Evolutionary conservation across 1,140 invertebrate species (phyloP).

Genomic region (Drosophila bocqueti): DNA sequence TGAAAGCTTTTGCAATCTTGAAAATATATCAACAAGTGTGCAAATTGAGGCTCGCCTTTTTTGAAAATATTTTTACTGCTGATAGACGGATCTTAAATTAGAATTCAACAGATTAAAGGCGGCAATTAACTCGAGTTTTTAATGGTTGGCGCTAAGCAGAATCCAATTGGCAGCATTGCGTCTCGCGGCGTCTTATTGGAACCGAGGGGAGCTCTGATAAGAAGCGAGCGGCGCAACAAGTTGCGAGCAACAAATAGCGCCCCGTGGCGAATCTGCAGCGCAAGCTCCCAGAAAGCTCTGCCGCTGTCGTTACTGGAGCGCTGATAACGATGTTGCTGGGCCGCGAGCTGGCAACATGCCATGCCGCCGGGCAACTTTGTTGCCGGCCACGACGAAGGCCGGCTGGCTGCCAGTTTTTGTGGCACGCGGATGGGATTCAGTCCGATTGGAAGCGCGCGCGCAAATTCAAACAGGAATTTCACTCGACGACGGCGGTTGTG

Average conservation of each 20-base stretch:
- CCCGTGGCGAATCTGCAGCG: conserved; percentile 13
- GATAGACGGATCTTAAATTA: conserved; percentile 25
- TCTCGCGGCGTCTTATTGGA: not conserved
- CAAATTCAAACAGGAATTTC: conserved; percentile 7
- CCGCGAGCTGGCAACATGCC: conserved; percentile 22
- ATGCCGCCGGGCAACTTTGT: conserved; percentile 58
- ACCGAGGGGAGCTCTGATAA: not conserved
- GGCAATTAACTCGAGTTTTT: conserved; percentile 38
- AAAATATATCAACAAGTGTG: conserved; percentile 52
- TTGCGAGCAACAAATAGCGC: conserved; percentile 43
- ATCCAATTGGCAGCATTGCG: conserved; percentile 1
- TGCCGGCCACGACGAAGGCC: conserved; percentile 44
- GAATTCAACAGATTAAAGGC: conserved; percentile 12
- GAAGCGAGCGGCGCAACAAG: conserved; percentile 28
- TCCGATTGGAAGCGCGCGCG: conserved; percentile 2
- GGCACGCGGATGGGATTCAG: conserved; percentile 45
- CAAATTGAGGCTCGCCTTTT: not conserved
- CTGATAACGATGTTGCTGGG: conserved; percentile 40
- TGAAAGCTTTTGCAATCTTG: not conserved
- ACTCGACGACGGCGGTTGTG: not conserved
- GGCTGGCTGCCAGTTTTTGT: conserved; percentile 43
- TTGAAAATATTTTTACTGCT: not conserved
- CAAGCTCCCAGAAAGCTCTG: conserved; percentile 31
- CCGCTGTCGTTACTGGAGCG: not conserved
- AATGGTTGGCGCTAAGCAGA: conserved; percentile 36